Base-by-base conservation (phyloP, 2,888 invertebrate genomes). In the Plagodis pulveraria region DNA sequence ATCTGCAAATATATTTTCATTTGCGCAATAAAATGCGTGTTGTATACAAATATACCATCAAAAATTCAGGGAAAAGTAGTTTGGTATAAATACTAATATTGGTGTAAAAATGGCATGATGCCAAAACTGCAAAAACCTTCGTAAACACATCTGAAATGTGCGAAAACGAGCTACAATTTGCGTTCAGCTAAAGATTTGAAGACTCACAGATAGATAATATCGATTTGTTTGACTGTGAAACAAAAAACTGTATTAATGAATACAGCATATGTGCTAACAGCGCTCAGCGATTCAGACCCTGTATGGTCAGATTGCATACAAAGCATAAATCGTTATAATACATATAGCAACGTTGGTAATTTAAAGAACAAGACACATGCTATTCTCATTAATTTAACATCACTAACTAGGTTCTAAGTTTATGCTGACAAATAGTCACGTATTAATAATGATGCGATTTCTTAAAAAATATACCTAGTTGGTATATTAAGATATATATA, bases 121-220 rank as follows among this genome's bases (percentile, higher is more conserved):
- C 57, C 56, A 62, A 51, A 0, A 36, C 11, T n/a, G 33, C 35
- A 40, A 41, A 51, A 54, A 55, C 46, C 50, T 54, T 53, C 50
- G 36, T 56, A 53, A 56, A 58, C 34, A 42, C 36, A 33, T 9
- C 34, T 11, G 22, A 34, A 40, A 36, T 22, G 33, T 10, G 50
- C 46, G 22, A 41, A 58, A 46, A 54, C 42, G 12, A 12, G 9
- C n/a, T 11, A 45, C 51, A 36, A 35, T 22, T 9, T 9, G 10
- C 22, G 38, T 10, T 35, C 11, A 47, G 44, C 1, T 6, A 2
- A 11, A 32, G 8, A 22, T 42, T 42, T 55, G 32, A 10, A 11
- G 7, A 9, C 36, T 43, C 43, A 36, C 48, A 22, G 22, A 22
- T 22, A 22, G 1, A 22, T 22, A 22, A 22, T 22, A 22, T 22